Evolutionary conservation across 1,140 invertebrate genomes (phyloP), one percentile per base, ranked within the genome.

Genomic region (Schlechtendalia chinensis): DNA sequence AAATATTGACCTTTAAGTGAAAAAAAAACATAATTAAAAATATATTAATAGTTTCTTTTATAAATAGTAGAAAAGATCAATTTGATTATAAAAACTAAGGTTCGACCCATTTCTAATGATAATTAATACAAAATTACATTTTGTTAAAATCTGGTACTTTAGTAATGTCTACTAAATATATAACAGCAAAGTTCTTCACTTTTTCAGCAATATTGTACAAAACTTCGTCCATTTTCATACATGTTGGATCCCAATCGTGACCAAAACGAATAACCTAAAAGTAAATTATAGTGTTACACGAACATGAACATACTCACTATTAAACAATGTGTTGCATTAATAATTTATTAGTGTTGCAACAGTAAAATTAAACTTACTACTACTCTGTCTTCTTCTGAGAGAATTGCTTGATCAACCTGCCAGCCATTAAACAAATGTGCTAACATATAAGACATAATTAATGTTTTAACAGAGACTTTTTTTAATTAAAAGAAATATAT

Each of bases 141-240:
- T 98, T 99, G 86, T 99, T 99, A 84, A 99, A 99, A 87, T 99
- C 98, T 24, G 98, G 97, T 79, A 99, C 97, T 89, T 98, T 93
- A 0, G 96, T 96, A 29, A 98, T 99, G 85, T 99, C 98, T 10
- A 99, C 97, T 19, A 99, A 87, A 87, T 99, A 99, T 81, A 98
- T 93, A 27, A 98, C 96, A 1, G 97, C 97, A 89, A 99, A 99
- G 85, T 99, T 96, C 85, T 96, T 97, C 0, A 99, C 96, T 89
- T 98, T 98, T 85, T 99, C 97, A 0, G 97, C 97, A 83, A 99
- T 98, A 85, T 94, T 97, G 86, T 98, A 99, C 2, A 99, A 87
- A 0, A 97, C 95, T 89, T 99, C 98, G 85, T 99, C 98, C 97
- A 99, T 99, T 88, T 98, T 97, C 98, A 99, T 99, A 86, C 98